Conservation (phyloP, 2,113 vertebrate species). For the Cynopterus brachyotis region DNA sequence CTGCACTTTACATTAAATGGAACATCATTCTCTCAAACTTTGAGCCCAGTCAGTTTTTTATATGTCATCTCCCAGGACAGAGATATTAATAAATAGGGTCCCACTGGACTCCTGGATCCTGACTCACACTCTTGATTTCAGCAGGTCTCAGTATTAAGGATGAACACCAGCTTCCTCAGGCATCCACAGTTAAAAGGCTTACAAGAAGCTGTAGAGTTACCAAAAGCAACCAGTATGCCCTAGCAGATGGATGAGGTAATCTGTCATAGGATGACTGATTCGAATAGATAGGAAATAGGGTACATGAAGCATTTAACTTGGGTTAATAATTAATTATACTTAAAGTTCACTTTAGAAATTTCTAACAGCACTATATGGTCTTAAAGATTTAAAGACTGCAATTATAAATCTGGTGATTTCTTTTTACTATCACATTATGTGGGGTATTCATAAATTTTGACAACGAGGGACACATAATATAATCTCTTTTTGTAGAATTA, state of each 20-base stretch:
- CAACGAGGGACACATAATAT: background rate
- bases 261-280: background rate
- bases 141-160: background rate
- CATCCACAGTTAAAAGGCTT: background rate
- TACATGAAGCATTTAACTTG: background rate
- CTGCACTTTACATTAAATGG: background rate
- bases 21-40: background rate
- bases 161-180: background rate
- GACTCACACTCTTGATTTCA: background rate
- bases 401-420: background rate
- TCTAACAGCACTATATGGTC: background rate
- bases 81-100: background rate
- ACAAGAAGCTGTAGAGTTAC: background rate
- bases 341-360: background rate
- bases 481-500: background rate
- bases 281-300: background rate
- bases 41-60: background rate
- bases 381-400: background rate
- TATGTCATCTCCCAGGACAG: background rate
- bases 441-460: background rate
- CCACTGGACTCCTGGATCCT: background rate
- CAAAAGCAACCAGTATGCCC: background rate
- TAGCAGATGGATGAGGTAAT: background rate
- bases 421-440: background rate
- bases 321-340: background rate